Percentiles rank a stretch among this genome's conserved stretches.
These are phyloP conservation scores for Drosophila orena DNA, from an alignment of 1,140 invertebrate genomes.

Conservation along the genomic window DNA sequence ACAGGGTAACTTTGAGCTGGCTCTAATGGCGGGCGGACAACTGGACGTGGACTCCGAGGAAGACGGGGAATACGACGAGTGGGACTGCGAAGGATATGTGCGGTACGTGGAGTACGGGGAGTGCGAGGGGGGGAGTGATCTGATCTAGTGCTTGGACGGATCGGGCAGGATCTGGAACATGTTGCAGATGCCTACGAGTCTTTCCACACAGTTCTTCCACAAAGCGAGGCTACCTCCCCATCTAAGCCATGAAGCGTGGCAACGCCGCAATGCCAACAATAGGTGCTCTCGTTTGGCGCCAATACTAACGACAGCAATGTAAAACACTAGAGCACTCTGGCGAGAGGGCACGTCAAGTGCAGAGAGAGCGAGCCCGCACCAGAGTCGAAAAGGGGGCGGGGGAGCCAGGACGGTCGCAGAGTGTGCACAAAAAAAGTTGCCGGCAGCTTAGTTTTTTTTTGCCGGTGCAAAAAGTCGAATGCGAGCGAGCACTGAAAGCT, in stretches of 20 bases:
- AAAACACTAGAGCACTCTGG: conserved; percentile 14
- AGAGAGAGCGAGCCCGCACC: conserved; percentile 22
- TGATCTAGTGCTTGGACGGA: background rate
- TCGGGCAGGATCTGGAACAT: no score
- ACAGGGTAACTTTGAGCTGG: conserved; percentile 5
- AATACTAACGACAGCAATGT: conserved; percentile 64
- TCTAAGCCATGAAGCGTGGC: conserved; percentile 51
- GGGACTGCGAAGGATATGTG: background rate
- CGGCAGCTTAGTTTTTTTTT: conserved; percentile 75
- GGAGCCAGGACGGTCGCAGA: background rate
- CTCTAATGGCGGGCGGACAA: conserved; percentile 7
- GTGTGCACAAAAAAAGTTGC: conserved; percentile 59
- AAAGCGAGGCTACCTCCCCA: conserved; percentile 9
- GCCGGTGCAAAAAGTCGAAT: conserved; percentile 64
- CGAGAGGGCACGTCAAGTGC: conserved; percentile 17
- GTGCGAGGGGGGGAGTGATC: conserved; percentile 8
- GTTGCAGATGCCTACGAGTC: no score
- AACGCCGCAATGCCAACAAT: conserved; percentile 49
- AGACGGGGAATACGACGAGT: background rate
- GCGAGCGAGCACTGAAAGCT: conserved; percentile 62
- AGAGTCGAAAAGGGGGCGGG: background rate
- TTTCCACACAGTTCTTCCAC: background rate
- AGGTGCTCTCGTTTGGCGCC: conserved; percentile 67
- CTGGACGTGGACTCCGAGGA: conserved; percentile 9
- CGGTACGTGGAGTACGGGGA: background rate